A percentile compares a stretch with the other conserved stretches of the same genome.
Evolutionary conservation across 2,888 invertebrate species (phyloP).

Genomic region (Crossocerus cetratus): DNA sequence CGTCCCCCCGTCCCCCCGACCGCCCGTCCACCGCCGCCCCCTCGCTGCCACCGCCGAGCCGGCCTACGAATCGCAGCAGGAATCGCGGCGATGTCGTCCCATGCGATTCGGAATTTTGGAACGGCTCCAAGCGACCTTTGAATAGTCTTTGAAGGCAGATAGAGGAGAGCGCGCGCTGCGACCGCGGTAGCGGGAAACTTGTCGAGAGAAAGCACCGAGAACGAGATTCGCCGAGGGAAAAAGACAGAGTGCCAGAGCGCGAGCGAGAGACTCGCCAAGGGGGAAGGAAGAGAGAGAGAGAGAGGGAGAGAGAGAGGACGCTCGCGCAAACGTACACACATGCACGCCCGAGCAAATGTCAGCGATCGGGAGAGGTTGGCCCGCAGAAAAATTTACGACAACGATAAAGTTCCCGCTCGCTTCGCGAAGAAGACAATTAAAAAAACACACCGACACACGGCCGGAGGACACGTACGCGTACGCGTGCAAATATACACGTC

Average conservation of each 20-base stretch:
- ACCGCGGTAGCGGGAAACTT: no score
- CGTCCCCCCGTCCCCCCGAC: no score
- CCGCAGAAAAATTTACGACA: conserved; percentile 48
- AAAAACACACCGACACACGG: neutral
- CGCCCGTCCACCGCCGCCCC: no score
- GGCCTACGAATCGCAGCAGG: conserved; percentile 61
- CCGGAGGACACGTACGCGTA: no score
- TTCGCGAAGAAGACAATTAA: conserved; percentile 37
- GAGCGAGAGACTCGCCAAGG: conserved; percentile 12
- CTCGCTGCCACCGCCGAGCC: no score
- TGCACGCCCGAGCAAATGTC: conserved; percentile 21
- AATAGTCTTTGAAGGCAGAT: conserved; percentile 64
- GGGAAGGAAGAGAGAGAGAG: conserved; percentile 20
- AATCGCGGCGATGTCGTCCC: conserved; percentile 64
- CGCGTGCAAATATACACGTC: no score
- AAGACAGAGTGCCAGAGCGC: no score
- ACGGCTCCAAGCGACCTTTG: conserved; percentile 74
- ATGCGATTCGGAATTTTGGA: conserved; percentile 73
- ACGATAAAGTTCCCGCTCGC: conserved; percentile 40
- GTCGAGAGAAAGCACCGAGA: neutral
- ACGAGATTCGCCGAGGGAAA: no score
- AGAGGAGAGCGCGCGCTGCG: neutral
- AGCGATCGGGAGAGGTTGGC: conserved; percentile 40
- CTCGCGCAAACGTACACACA: neutral
- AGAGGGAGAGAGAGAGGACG: neutral